Percentiles rank a stretch among this genome's conserved stretches.
phyloP scores from a whole-genome alignment of 2,113 vertebrate species.

The Tupaia tana region DNA sequence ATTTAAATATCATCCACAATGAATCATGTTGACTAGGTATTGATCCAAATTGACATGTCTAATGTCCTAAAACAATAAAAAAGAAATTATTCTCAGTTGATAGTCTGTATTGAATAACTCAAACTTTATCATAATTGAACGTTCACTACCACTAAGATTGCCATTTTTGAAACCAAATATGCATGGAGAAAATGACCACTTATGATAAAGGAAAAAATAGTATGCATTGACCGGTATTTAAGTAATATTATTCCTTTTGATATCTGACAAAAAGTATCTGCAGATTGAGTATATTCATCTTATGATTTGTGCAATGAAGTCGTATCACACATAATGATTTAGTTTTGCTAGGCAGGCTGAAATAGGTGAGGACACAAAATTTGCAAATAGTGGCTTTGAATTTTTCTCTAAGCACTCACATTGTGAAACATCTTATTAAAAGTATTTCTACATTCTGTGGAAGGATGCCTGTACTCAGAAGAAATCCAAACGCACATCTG shows the following conservation, averaged over 20 bases:
- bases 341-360: not conserved
- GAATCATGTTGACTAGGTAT: not conserved
- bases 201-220: not conserved
- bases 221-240: not conserved
- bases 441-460: not conserved
- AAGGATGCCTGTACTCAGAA: slow-evolving; percentile 46
- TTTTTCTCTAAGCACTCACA: slow-evolving; percentile 47
- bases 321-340: not conserved
- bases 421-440: slow-evolving; percentile 48
- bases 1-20: not conserved
- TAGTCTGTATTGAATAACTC: not conserved
- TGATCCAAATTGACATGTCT: not conserved
- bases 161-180: not conserved
- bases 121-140: not conserved
- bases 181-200: not conserved
- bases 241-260: not conserved
- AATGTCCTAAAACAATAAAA: not conserved
- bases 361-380: slow-evolving; percentile 7
- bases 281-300: not conserved
- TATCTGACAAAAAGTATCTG: not conserved
- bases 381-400: slow-evolving; percentile 19
- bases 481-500: slow-evolving; percentile 63
- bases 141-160: not conserved
- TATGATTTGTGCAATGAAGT: not conserved
- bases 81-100: not conserved